Base-by-base conservation (phyloP, 2,888 invertebrate genomes). In the Yponomeuta malinellus region DNA sequence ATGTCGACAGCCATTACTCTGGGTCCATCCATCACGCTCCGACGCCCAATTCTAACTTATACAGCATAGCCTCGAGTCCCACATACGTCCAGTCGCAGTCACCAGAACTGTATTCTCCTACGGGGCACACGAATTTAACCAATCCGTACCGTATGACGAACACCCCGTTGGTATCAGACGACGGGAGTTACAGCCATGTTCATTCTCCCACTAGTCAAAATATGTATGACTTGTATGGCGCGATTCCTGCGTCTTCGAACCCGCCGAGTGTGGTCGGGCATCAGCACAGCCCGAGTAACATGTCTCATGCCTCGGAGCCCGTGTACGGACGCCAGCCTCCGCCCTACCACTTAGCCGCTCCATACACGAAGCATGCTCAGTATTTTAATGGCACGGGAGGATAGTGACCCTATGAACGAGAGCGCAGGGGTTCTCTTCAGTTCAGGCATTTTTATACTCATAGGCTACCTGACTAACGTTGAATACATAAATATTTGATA, bases 311-410 rank as follows among this genome's bases (percentile, higher is more conserved):
- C 37, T 29, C 90, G 48, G 88, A 89, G 74, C 82, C 87, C 71
- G 82, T 85, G 70, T 89, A 90, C 73, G 81, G 82, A 64, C 82
- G 92, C 68, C 91, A 94, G 78, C 97, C 97, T 23, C 97, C 97
- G 1, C 97, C 97, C 1, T 97, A 97, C 87, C 96, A 97, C 79
- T 96, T 97, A 79, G 97, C 96, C 48, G 96, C 96, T 37, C 95
- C 95, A 3, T 96, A 95, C 80, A 96, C 97, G 15, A 96, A 96
- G 91, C 96, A 96, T 80, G 95, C 95, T 74, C 94, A 94, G 81
- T 94, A 93, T 79, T 95, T 94, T 77, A 93, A 93, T 80, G 92
- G 92, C 70, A 89, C 90, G 68, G 91, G 92, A 76, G 91, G 91
- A 88, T 92, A 91, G 83, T 77, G 75, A 78, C 76, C 73, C 66